A percentile compares a stretch with the other conserved stretches of the same genome.
phyloP scores from a whole-genome alignment of 53 echinoderm and acorn worm species.

The Henricia sp. region DNA sequence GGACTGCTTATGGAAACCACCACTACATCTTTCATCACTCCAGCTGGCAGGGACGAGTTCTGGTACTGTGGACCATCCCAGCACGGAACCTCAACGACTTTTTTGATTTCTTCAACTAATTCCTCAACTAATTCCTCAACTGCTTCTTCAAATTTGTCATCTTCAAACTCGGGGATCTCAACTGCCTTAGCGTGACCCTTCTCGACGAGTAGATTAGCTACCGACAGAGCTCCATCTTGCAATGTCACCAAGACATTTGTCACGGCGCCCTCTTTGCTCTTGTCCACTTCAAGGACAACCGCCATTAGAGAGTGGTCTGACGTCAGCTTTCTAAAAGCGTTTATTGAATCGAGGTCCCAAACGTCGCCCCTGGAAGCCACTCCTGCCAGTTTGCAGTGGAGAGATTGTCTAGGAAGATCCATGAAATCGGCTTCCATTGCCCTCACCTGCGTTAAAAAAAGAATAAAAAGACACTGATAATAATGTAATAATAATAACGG shows the following conservation, averaged over 20 bases:
- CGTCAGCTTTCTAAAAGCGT: slow-evolving; percentile 46
- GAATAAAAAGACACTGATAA: neutral
- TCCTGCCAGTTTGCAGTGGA: slow-evolving; percentile 33
- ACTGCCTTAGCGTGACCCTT: slow-evolving; percentile 12
- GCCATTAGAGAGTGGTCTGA: slow-evolving; percentile 46
- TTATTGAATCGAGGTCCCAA: slow-evolving; percentile 31
- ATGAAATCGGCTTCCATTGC: slow-evolving; percentile 33
- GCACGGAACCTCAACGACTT: neutral
- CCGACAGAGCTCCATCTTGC: slow-evolving; percentile 31
- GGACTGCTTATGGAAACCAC: slow-evolving; percentile 38
- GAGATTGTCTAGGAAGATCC: slow-evolving; percentile 29
- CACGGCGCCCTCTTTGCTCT: neutral
- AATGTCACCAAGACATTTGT: neutral
- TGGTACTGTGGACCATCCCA: slow-evolving; percentile 50
- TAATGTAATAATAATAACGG: no score
- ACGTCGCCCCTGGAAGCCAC: neutral
- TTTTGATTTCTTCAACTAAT: no score
- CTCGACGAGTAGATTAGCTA: slow-evolving; percentile 33
- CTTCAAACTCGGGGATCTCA: neutral
- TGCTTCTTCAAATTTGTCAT: neutral
- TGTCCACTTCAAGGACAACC: slow-evolving; percentile 22
- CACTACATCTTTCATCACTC: slow-evolving; percentile 25
- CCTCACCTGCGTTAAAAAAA: slow-evolving; percentile 20
- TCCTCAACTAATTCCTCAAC: no score
- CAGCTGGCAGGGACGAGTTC: neutral